These are phyloP conservation scores for Leptobrachium leishanense DNA, from an alignment of 2,113 vertebrate genomes.

Conservation along the genomic window DNA sequence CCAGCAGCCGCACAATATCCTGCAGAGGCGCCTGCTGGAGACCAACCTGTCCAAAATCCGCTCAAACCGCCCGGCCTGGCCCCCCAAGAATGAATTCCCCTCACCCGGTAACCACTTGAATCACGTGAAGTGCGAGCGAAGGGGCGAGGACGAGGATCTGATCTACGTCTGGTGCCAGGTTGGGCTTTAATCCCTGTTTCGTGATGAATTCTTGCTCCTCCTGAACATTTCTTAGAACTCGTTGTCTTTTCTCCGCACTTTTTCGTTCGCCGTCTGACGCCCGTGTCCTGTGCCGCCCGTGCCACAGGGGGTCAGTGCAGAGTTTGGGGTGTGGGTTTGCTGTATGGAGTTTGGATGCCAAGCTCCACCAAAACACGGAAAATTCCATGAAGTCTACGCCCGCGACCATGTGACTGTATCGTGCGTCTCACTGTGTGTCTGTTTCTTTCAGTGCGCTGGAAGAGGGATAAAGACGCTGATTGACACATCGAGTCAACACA, in stretches of 20 bases:
- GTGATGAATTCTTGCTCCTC: too few relatives aligned
- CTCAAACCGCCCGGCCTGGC: constrained; percentile 63
- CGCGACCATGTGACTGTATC: too few relatives aligned
- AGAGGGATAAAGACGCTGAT: constrained; percentile 76
- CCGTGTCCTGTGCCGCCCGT: too few relatives aligned
- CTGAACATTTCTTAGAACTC: too few relatives aligned
- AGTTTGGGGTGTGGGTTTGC: too few relatives aligned
- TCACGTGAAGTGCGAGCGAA: constrained; percentile 61
- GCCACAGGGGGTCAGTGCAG: too few relatives aligned
- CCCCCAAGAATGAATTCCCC: constrained; percentile 58
- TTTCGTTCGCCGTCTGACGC: too few relatives aligned
- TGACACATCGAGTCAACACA: constrained; percentile 80
- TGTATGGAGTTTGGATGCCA: too few relatives aligned
- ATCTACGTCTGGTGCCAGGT: constrained; percentile 79
- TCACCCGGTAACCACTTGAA: constrained; percentile 59
- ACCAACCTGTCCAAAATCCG: constrained; percentile 75
- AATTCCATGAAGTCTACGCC: too few relatives aligned
- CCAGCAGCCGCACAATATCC: constrained; percentile 85
- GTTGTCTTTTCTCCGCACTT: too few relatives aligned
- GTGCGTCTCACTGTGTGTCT: constrained; percentile 33
- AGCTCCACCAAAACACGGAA: too few relatives aligned
- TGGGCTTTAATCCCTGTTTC: background rate
- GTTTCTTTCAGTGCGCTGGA: constrained; percentile 74
- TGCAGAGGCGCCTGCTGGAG: constrained; percentile 85
- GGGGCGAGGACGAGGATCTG: constrained; percentile 69